Conservation (phyloP, 2,113 vertebrate genomes). For the Odocoileus hemionus region DNA sequence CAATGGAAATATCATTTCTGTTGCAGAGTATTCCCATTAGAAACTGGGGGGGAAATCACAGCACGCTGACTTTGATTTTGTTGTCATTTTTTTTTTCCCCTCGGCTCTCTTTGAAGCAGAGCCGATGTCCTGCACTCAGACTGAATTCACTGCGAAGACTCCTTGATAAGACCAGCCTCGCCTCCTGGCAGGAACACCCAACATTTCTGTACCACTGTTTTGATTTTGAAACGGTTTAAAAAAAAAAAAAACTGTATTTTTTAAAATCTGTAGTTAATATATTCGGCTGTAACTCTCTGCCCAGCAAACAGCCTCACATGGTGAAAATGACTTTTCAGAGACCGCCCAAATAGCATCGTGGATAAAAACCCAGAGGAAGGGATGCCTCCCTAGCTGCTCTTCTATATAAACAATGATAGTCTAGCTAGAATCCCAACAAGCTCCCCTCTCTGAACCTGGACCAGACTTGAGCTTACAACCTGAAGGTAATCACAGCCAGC, state of each 20-base stretch:
- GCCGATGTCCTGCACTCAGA: slow-evolving; percentile 61
- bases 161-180: background rate
- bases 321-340: background rate
- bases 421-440: background rate
- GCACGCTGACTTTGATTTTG: slow-evolving; percentile 76
- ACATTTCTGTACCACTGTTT: background rate
- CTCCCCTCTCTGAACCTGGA: background rate
- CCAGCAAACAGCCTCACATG: background rate
- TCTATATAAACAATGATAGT: background rate
- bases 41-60: slow-evolving; percentile 72
- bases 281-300: background rate
- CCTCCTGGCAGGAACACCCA: background rate
- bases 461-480: background rate
- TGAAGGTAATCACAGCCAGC: background rate
- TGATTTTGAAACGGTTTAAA: background rate
- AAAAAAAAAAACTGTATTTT: background rate
- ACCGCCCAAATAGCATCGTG: background rate
- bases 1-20: slow-evolving; percentile 78
- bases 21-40: slow-evolving; percentile 78
- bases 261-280: background rate
- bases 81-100: slow-evolving; percentile 47
- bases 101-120: slow-evolving; percentile 64
- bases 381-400: background rate
- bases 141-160: background rate
- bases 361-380: background rate